These are phyloP conservation scores for Rachycentron canadum DNA, from an alignment of 2,797 vertebrate species.

Conservation along the genomic window DNA sequence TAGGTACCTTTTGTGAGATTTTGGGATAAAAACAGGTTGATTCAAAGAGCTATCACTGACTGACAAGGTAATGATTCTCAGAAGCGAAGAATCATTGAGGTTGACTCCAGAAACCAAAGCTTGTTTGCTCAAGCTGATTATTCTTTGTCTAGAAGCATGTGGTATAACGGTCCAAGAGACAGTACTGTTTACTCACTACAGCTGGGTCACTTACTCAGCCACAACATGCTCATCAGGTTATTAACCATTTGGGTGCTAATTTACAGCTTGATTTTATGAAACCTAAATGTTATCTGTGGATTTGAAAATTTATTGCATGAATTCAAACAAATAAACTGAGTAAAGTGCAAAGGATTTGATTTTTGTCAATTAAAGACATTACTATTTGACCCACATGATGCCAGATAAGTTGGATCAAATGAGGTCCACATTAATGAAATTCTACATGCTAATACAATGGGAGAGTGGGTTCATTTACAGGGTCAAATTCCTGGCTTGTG, in stretches of 20 bases:
- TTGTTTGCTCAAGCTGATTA: constrained; percentile 59
- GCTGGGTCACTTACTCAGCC: constrained; percentile 27
- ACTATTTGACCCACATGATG: not conserved
- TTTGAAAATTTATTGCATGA: not conserved
- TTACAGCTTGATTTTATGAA: constrained; percentile 1
- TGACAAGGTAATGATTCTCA: constrained; percentile 53
- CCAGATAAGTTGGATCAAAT: not conserved
- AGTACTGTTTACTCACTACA: constrained; percentile 23
- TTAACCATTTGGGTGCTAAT: constrained; percentile 11
- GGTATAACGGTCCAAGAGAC: constrained; percentile 32
- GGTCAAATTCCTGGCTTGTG: not conserved
- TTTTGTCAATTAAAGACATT: not conserved
- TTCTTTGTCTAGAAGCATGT: constrained; percentile 36
- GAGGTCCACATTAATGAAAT: not conserved
- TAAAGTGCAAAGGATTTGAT: constrained; percentile 5
- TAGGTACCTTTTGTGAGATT: constrained; percentile 5
- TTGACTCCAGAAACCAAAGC: constrained; percentile 45
- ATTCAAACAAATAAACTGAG: not conserved
- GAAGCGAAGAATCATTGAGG: constrained; percentile 54
- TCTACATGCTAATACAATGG: not conserved
- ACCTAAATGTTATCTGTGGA: not conserved
- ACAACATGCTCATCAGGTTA: constrained; percentile 7
- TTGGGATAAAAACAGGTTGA: constrained; percentile 39
- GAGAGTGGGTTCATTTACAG: not conserved
- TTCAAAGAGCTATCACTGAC: constrained; percentile 24